phyloP scores from a whole-genome alignment of 2,113 vertebrate species.

The Hippocampus barbouri region DNA sequence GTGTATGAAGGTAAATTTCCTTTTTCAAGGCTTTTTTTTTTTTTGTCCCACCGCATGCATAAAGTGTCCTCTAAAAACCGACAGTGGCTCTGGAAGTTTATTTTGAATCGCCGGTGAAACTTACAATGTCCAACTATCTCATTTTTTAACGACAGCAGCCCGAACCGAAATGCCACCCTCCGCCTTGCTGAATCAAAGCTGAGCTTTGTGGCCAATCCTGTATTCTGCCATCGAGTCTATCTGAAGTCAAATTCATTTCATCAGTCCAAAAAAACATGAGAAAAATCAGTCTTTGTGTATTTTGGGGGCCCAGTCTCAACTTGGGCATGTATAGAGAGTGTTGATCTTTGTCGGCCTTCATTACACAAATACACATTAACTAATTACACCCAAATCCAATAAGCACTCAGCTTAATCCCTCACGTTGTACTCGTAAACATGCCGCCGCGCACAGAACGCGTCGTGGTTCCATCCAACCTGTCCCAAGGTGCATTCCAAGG shows the following conservation, averaged over 20 bases:
- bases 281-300: not conserved
- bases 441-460: too few species aligned
- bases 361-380: too few species aligned
- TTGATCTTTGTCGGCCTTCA: too few species aligned
- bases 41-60: not conserved
- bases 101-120: not conserved
- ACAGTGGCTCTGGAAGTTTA: not conserved
- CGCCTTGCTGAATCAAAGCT: not conserved
- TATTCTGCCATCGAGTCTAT: not conserved
- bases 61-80: not conserved
- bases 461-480: slow-evolving; percentile 73
- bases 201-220: not conserved
- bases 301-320: not conserved
- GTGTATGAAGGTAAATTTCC: too few species aligned
- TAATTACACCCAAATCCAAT: too few species aligned
- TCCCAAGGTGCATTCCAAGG: slow-evolving; percentile 95
- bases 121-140: not conserved
- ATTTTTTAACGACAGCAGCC: not conserved
- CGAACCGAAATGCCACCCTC: not conserved
- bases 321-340: not conserved
- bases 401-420: too few species aligned
- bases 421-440: too few species aligned
- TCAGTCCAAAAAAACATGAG: not conserved
- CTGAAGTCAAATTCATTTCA: not conserved
- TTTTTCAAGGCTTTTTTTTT: too few species aligned